These are phyloP conservation scores for Aphis craccivora DNA, from an alignment of 1,140 invertebrate genomes.

Conservation along the genomic window DNA sequence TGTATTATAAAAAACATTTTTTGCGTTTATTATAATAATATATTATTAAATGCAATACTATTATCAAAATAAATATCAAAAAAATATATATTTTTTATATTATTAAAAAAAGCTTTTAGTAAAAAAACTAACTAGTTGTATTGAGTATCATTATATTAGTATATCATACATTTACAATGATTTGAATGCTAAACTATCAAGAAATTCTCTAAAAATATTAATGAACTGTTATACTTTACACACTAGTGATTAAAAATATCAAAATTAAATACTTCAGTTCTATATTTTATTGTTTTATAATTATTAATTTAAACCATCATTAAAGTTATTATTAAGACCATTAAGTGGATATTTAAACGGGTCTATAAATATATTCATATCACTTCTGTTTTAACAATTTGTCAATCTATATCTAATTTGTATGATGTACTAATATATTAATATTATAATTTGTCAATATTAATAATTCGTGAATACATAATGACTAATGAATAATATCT, in stretches of 20 bases:
- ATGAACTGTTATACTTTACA: background rate
- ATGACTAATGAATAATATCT: too few species aligned
- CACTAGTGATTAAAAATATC: background rate
- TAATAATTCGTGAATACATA: background rate
- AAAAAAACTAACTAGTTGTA: too few species aligned
- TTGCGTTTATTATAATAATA: too few species aligned
- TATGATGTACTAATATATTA: background rate
- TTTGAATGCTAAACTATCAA: background rate
- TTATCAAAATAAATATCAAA: too few species aligned
- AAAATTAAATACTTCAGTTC: background rate
- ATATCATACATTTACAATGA: background rate
- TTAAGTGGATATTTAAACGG: background rate
- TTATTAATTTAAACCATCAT: background rate
- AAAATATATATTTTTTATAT: too few species aligned
- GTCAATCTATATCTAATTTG: background rate
- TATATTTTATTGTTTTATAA: background rate
- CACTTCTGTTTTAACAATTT: background rate
- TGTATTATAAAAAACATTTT: background rate
- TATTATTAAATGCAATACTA: too few species aligned
- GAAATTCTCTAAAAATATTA: background rate
- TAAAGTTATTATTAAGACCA: background rate
- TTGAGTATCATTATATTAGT: background rate
- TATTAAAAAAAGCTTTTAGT: too few species aligned
- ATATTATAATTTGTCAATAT: background rate
- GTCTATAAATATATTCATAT: background rate